Conservation (phyloP, 2,797 vertebrate species). For the Poecile montanus region DNA sequence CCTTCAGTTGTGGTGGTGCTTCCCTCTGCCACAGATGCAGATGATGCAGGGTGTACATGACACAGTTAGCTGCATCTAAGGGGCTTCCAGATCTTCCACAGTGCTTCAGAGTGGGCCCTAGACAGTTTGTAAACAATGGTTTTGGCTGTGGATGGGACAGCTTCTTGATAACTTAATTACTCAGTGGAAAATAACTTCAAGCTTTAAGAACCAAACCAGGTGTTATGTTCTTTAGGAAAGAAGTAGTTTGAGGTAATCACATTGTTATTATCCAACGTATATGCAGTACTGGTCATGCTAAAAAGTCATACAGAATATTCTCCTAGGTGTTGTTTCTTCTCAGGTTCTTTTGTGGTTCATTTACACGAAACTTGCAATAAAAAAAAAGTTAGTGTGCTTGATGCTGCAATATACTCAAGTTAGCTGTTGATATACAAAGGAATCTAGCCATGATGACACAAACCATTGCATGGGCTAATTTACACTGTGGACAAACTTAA, state of each 20-base stretch:
- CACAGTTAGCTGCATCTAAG: not conserved
- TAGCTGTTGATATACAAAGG: not conserved
- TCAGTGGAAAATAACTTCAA: not conserved
- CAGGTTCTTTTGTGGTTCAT: not conserved
- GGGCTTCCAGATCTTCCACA: not conserved
- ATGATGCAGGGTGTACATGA: not conserved
- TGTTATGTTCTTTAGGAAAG: not conserved
- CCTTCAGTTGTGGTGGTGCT: not conserved
- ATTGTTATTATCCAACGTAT: not conserved
- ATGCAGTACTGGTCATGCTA: not conserved
- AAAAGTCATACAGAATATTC: not conserved
- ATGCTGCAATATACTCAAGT: not conserved
- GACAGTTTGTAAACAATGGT: not conserved
- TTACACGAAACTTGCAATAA: not conserved
- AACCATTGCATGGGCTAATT: not conserved
- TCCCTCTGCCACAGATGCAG: not conserved
- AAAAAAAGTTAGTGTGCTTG: not conserved
- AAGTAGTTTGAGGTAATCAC: not conserved
- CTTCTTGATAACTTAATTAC: constrained; percentile 14
- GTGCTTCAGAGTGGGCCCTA: not conserved
- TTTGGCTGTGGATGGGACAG: not conserved
- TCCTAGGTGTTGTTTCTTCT: not conserved
- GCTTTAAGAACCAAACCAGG: not conserved
- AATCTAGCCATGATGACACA: not conserved
- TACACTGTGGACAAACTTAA: not conserved